These are phyloP conservation scores for Acanthurus leucopareius DNA, from an alignment of 2,797 vertebrate genomes.

Conservation along the genomic window DNA sequence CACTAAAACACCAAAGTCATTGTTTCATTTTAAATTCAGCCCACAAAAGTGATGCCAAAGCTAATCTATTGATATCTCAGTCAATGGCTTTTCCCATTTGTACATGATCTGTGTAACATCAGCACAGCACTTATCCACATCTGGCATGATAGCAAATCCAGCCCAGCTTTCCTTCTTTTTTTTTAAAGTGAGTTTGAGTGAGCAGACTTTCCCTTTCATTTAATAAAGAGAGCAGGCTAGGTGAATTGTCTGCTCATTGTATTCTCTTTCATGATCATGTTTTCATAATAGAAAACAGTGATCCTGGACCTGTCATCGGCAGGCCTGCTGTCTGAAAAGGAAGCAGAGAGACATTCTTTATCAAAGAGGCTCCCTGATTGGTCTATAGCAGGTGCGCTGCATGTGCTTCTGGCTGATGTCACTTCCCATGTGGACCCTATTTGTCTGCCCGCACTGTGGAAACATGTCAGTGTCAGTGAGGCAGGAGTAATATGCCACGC, in stretches of 20 bases:
- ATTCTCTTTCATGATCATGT: conserved; percentile 63
- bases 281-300: conserved; percentile 70
- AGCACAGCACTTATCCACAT: conserved; percentile 61
- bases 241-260: conserved; percentile 62
- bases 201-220: conserved; percentile 69
- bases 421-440: conserved; percentile 65
- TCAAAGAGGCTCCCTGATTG: conserved; percentile 46
- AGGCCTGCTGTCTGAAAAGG: conserved; percentile 37
- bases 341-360: conserved; percentile 58
- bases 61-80: conserved; percentile 41
- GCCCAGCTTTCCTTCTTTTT: conserved; percentile 38
- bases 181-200: conserved; percentile 46
- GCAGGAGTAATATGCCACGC: conserved; percentile 65
- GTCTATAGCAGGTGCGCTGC: conserved; percentile 66
- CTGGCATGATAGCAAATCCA: conserved; percentile 52
- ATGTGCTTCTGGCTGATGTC: conserved; percentile 68
- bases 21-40: conserved; percentile 25
- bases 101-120: conserved; percentile 47
- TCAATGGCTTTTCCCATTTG: conserved; percentile 31
- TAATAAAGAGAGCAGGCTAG: conserved; percentile 60
- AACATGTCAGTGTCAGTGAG: conserved; percentile 66
- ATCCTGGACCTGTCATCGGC: conserved; percentile 33
- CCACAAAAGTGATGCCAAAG: conserved; percentile 40
- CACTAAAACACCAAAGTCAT: conserved; percentile 1
- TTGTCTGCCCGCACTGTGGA: conserved; percentile 65